Evolutionary conservation across 2,113 vertebrate species (phyloP), one percentile per base, ranked within the genome.

Genomic region (Hucho hucho): DNA sequence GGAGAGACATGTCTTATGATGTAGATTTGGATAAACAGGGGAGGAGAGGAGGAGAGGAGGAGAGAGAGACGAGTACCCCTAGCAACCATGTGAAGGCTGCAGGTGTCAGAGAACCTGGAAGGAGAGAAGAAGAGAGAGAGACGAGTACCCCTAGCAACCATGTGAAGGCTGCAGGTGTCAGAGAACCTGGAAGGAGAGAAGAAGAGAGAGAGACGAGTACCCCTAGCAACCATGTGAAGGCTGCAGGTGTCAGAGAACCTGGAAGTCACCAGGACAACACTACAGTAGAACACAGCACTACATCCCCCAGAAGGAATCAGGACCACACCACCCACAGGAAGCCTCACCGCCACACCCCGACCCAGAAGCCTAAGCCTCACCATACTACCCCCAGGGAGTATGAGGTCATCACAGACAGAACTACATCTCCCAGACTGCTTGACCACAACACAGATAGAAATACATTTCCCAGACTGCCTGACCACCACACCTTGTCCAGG

Each of bases 31-130:
- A 13, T 4, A 37, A 37, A 37, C 83, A 73, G 14, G 90, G 73
- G 24, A 77, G 76, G 56, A 25, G 20, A 70, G 64, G 24, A 72
- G 74, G n/a, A 3, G 9, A 65, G 63, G 64, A 66, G 1, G 63
- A 78, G 47, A 56, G 67, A 7, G 32, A 32, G 1, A 32, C 1
- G 32, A 37, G 7, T 37, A 37, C 49, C 12, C 49, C 13, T 20
- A 91, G 67, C 84, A 84, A 0, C 46, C 47, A 6, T 83, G 49
- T 26, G 86, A 86, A 12, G 49, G 24, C 79, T 1, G 65, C 71
- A 24, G 73, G 11, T 25, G 64, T 14, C 75, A 80, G 18, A 0
- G 20, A 49, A 47, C 56, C 18, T 28, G 78, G 64, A 72, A 79
- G 61, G n/a, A n/a, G n/a, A 3, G 9, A 65, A 53, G 64, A 66